Evolutionary conservation across 2,797 vertebrate genomes (phyloP), one percentile per base, ranked within the genome.

Genomic region (Xiphorhynchus erythropygius): DNA sequence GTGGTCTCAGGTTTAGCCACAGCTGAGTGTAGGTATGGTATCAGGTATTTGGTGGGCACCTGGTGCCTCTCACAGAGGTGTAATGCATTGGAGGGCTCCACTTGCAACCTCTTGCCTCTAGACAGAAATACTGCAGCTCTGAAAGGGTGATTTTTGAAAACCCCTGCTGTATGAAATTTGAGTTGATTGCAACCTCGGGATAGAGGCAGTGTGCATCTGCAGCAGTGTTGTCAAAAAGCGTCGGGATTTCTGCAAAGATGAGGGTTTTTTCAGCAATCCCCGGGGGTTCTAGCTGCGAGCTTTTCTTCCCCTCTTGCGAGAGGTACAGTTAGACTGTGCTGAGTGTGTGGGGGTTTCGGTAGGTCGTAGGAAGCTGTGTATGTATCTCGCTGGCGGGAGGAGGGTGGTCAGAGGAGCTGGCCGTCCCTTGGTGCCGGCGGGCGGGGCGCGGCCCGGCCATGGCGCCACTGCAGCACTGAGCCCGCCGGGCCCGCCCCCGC

Each of bases 381-480:
- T 16, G 0, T 18, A 7, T 30, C 30, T 6, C 5, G 16, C 3
- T 13, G 1, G 4, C 5, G 5, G 32, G n/a, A 1, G 28, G 16
- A 11, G 37, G 37, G 13, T 2, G 46, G 42, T 47, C 33, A 0
- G 28, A 5, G 37, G 49, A 46, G 44, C 44, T 21, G 44, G 44
- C 59, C 12, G 44, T 22, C 19, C 44, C 44, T 7, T 7, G 44
- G 44, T 21, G 10, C 44, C 44, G 44, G 44, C 44, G 42, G 42
- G 42, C 42, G 42, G 42, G 42, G 42, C 42, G 15, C 14, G 49
- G 3, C 25, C 6, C 80, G 37, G 32, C 62, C 53, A 5, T 69
- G 70, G 89, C 35, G 80, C 83, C 62, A 46, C 87, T 81, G 87
- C 73, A 41, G 91, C 32, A n/a, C 69, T 5, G 37, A 62, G 83